These are phyloP conservation scores for Semnopithecus entellus DNA, from an alignment of 2,113 vertebrate genomes.

Conservation along the genomic window DNA sequence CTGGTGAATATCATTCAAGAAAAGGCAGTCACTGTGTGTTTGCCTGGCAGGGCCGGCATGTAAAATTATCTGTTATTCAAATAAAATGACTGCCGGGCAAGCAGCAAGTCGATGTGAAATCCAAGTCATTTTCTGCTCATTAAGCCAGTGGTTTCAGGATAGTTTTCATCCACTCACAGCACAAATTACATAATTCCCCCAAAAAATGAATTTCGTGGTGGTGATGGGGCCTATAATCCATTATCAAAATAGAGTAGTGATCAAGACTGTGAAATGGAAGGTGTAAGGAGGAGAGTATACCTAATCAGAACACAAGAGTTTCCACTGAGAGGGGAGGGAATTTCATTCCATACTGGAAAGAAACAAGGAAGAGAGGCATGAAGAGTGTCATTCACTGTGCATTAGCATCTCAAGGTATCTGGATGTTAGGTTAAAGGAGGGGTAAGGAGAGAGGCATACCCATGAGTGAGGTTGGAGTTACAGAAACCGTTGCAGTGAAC, in stretches of 20 bases:
- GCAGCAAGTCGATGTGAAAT: neutral
- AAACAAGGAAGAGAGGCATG: neutral
- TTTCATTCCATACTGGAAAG: neutral
- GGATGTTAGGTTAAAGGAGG: neutral
- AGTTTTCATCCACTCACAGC: neutral
- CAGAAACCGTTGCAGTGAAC: neutral
- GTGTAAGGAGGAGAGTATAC: too few relatives aligned
- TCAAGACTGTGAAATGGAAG: neutral
- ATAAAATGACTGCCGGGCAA: neutral
- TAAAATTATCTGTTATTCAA: neutral
- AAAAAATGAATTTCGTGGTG: neutral
- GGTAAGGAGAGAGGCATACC: neutral
- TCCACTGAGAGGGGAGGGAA: neutral
- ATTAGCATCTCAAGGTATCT: neutral
- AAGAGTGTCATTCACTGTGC: neutral
- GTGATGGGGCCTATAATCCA: neutral
- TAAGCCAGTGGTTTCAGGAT: neutral
- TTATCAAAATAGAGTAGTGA: neutral
- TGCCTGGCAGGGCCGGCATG: too few relatives aligned
- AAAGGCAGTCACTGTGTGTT: neutral
- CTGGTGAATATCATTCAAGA: neutral
- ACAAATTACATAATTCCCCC: neutral
- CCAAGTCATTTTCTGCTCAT: neutral
- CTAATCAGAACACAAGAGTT: neutral
- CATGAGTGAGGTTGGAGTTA: neutral